Evolutionary conservation across 2,113 vertebrate species (phyloP), one percentile per base, ranked within the genome.

Genomic region (Pseudorhombus dupliciocellatus): DNA sequence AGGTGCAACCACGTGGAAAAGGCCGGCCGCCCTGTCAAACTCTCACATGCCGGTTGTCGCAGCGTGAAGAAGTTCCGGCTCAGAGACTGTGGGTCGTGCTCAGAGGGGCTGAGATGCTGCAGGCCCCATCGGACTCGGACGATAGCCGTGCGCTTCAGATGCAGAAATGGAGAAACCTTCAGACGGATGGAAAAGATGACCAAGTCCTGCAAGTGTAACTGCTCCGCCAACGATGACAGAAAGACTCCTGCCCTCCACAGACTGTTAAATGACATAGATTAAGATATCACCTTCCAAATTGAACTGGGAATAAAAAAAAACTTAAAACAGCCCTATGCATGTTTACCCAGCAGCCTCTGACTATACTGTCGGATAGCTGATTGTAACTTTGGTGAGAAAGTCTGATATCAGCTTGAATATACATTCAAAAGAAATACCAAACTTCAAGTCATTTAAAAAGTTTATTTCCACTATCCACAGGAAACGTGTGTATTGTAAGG

Each of bases 181-280:
- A 94, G 89, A 86, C 96, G 95, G 92, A 96, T 94, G 0, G 94
- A 97, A 75, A 96, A 96, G 95, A 93, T 95, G 94, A 97, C 96
- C 71, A 93, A 97, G 91, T 95, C 96, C 21, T 98, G 96, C 91
- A 94, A 92, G 40, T 97, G 97, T 92, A 93, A 81, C 88, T 97
- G 95, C 59, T 92, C 94, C 0, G 91, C 92, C 0, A 71, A 88
- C n/a, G 94, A 7, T 3, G 46, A 85, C 0, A 15, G 51, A 91
- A 95, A 67, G 84, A 87, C 1, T 77, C 89, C 0, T 92, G 93
- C 93, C 22, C 94, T 91, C 83, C 92, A 95, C 90, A 92, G 93
- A 88, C 91, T 95, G 14, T 94, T 93, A 63, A 96, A 96, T 1
- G 94, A 95, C 76, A 94, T 94, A 30, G 93, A 97, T 88, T 96